Percentiles rank a stretch among this genome's conserved stretches.
Conservation (phyloP, 1,140 invertebrate species). For the Drosophila azteca region DNA sequence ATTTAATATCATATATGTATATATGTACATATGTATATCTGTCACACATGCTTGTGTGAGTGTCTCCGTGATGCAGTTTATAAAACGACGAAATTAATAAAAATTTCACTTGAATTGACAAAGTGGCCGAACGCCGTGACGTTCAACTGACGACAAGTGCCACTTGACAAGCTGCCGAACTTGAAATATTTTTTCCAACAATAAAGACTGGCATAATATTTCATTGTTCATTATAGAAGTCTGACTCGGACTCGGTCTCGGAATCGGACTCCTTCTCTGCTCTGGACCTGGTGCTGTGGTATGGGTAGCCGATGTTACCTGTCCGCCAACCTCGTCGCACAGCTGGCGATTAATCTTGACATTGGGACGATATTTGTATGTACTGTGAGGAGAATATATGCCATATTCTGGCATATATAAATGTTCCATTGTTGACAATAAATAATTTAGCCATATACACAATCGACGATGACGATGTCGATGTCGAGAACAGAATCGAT, state of each 20-base stretch:
- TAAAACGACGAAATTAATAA: slow-evolving; percentile 82
- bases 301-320: slow-evolving; percentile 32
- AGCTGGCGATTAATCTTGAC: slow-evolving; percentile 82
- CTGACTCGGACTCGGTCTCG: slow-evolving; percentile 43
- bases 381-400: slow-evolving; percentile 12
- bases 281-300: slow-evolving; percentile 1
- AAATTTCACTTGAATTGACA: slow-evolving; percentile 83
- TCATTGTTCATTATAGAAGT: slow-evolving; percentile 74
- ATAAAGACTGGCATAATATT: slow-evolving; percentile 53
- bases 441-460: slow-evolving; percentile 60
- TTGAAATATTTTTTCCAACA: slow-evolving; percentile 65
- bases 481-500: not conserved
- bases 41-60: slow-evolving; percentile 20
- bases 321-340: slow-evolving; percentile 70
- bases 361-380: slow-evolving; percentile 55
- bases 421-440: slow-evolving; percentile 65
- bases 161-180: slow-evolving; percentile 83
- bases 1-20: slow-evolving; percentile 23
- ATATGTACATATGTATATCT: slow-evolving; percentile 35
- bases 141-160: slow-evolving; percentile 80
- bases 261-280: slow-evolving; percentile 17
- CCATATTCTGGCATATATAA: slow-evolving; percentile 51
- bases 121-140: slow-evolving; percentile 80
- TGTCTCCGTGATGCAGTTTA: slow-evolving; percentile 61
- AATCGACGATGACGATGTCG: slow-evolving; percentile 9